phyloP scores from a whole-genome alignment of 2,113 vertebrate genomes.

The Sardina pilchardus region DNA sequence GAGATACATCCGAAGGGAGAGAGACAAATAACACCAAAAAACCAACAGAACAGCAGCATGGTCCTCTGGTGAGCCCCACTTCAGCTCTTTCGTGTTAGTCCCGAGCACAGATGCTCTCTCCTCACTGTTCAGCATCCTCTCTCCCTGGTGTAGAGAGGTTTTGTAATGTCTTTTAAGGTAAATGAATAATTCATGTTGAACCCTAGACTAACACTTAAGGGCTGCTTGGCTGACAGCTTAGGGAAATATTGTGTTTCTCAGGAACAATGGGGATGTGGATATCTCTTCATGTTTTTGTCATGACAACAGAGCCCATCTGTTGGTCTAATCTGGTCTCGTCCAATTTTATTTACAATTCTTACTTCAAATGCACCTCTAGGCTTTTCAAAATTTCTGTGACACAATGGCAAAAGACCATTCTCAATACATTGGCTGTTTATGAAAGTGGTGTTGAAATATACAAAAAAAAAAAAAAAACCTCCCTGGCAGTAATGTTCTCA shows the following conservation, averaged over 20 bases:
- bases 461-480: neutral
- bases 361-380: neutral
- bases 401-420: neutral
- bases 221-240: neutral
- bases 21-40: neutral
- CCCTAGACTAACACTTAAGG: constrained; percentile 11
- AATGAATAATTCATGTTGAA: neutral
- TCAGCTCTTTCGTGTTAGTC: neutral
- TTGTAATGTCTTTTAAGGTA: neutral
- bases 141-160: neutral
- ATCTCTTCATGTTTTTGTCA: neutral
- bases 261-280: neutral
- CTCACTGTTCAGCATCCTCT: neutral
- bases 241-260: constrained; percentile 16
- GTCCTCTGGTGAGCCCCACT: neutral
- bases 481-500: neutral
- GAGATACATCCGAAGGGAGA: neutral
- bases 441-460: no score
- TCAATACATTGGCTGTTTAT: neutral
- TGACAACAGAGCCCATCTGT: neutral
- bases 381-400: neutral
- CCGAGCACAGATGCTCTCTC: neutral
- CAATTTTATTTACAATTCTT: neutral
- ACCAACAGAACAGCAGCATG: neutral
- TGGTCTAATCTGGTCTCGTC: neutral